Conservation (phyloP, 92 coral and sea anemone genomes). For the Umimayanthus chanpuru region DNA sequence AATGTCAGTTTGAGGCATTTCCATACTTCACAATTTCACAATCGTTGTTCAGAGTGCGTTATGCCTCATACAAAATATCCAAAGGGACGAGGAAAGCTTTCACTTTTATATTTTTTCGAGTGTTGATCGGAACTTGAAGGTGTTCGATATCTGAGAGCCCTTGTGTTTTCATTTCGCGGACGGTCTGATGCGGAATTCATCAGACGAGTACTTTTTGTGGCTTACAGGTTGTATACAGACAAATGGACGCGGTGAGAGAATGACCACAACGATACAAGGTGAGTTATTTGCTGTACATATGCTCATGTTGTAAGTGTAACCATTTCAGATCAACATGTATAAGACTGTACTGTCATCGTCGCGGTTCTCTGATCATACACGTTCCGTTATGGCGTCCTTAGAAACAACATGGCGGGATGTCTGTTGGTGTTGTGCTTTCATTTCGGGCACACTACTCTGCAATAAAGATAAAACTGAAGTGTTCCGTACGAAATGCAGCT, state of each 20-base stretch:
- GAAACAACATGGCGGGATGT: constrained; percentile 47
- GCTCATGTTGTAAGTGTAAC: no score
- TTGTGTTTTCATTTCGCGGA: background rate
- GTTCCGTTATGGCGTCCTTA: constrained; percentile 35
- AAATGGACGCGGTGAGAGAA: background rate
- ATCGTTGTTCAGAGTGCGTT: background rate
- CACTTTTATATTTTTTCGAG: background rate
- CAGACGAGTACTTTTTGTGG: no score
- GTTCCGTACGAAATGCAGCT: background rate
- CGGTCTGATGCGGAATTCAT: background rate
- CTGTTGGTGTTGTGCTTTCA: background rate
- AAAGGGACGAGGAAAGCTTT: background rate
- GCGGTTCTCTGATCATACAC: constrained; percentile 14
- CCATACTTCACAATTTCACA: background rate
- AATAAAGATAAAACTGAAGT: background rate
- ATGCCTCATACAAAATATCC: background rate
- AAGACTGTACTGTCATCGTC: background rate
- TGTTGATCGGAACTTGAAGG: background rate
- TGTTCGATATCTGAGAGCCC: background rate
- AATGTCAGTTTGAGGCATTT: background rate
- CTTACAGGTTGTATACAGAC: constrained; percentile 4
- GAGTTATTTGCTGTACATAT: background rate
- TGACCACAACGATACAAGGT: background rate
- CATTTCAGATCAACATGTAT: no score
- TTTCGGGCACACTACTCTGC: background rate